These are phyloP conservation scores for Bombus consobrinus DNA, from an alignment of 1,140 invertebrate species.

Conservation along the genomic window DNA sequence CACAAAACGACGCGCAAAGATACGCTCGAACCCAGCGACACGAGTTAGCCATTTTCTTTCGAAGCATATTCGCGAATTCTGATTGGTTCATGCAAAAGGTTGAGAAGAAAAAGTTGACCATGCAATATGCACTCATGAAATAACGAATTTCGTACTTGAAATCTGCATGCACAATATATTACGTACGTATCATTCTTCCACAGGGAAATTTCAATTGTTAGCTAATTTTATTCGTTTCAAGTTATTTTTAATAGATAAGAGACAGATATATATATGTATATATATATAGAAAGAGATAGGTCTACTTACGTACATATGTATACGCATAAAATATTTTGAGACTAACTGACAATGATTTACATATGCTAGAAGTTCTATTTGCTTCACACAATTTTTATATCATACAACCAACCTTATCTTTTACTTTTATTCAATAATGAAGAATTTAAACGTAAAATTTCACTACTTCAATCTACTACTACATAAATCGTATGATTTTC, in stretches of 20 bases:
- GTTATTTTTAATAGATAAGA: neutral
- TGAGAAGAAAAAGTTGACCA: slow-evolving; percentile 67
- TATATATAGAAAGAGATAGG: too few relatives aligned
- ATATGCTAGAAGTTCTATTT: neutral
- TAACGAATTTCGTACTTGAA: slow-evolving; percentile 59
- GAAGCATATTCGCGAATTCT: slow-evolving; percentile 75
- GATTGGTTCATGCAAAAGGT: slow-evolving; percentile 78
- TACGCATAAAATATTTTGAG: neutral
- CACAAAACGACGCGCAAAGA: slow-evolving; percentile 90
- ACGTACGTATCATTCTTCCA: neutral
- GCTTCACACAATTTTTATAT: neutral
- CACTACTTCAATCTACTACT: neutral
- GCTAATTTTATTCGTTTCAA: neutral
- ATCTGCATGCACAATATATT: neutral
- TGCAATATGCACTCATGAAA: slow-evolving; percentile 67
- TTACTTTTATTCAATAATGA: neutral
- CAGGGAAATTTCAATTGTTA: neutral
- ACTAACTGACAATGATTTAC: too few relatives aligned
- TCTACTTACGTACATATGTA: too few relatives aligned
- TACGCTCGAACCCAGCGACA: slow-evolving; percentile 82
- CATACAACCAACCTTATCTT: neutral
- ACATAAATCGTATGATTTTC: neutral
- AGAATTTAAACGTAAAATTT: neutral
- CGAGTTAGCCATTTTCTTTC: slow-evolving; percentile 82
- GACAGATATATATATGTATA: too few relatives aligned